Evolutionary conservation across 2,888 invertebrate species (phyloP).

Genomic region (Eledona agricola): DNA sequence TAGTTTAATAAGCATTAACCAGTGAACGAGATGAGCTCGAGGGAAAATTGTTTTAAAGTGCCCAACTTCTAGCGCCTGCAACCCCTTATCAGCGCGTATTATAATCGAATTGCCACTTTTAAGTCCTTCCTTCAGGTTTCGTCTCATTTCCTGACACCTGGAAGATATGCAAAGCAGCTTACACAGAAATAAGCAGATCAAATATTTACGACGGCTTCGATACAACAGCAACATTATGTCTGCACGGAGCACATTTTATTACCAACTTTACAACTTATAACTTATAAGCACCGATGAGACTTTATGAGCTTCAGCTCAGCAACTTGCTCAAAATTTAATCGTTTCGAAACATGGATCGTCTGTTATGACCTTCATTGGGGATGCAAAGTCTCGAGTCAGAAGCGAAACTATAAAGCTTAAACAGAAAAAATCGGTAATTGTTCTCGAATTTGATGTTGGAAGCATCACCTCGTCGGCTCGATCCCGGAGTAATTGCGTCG

Average conservation of each 20-base stretch:
- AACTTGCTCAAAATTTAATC: constrained; percentile 19
- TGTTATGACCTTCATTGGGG: too few relatives aligned
- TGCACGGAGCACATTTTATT: constrained; percentile 19
- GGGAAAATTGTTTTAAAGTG: constrained; percentile 45
- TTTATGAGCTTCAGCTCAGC: constrained; percentile 10
- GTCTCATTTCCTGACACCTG: not conserved
- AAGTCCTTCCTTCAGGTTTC: constrained; percentile 16
- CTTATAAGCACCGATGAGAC: constrained; percentile 20
- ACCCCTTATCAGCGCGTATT: constrained; percentile 36
- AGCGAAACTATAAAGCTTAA: too few relatives aligned
- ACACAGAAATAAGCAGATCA: constrained; percentile 7
- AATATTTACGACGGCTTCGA: constrained; percentile 14
- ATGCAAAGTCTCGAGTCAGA: too few relatives aligned
- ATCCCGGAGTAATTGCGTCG: constrained; percentile 39
- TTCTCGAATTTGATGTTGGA: too few relatives aligned
- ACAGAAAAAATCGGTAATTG: too few relatives aligned
- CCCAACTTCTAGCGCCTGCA: constrained; percentile 39
- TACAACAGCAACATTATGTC: constrained; percentile 10
- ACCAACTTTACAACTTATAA: constrained; percentile 18
- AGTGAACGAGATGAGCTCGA: constrained; percentile 41
- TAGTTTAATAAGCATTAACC: constrained; percentile 46
- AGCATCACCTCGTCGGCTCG: too few relatives aligned
- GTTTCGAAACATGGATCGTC: constrained; percentile 6
- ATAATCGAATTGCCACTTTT: constrained; percentile 37
- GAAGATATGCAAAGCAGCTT: constrained; percentile 11